Conservation (phyloP, 2,888 invertebrate genomes). For the Pardosa pseudoannulata region DNA sequence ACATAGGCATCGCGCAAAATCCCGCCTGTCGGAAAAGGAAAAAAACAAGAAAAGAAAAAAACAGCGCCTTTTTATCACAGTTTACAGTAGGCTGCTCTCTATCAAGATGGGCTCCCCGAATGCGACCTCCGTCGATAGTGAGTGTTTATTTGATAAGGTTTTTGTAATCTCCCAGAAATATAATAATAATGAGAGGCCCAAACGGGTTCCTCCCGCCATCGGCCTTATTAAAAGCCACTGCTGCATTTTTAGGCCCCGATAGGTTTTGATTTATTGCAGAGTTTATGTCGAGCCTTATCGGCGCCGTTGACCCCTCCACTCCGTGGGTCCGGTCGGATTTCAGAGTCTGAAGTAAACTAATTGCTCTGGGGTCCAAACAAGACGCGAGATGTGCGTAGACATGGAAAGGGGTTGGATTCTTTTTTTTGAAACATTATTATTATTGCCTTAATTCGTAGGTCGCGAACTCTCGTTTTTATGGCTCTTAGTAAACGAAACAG, state of each 20-base stretch:
- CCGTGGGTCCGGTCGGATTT: background rate
- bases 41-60: background rate
- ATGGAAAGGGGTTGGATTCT: background rate
- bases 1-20: background rate
- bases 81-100: conserved; percentile 54
- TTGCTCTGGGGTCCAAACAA: background rate
- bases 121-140: conserved; percentile 42
- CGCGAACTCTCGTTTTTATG: background rate
- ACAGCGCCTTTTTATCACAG: conserved; percentile 32
- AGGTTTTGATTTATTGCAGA: conserved; percentile 49
- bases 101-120: conserved; percentile 47
- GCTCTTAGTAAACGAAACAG: background rate
- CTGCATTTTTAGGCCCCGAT: conserved; percentile 21
- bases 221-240: conserved; percentile 56
- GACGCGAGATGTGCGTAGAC: background rate
- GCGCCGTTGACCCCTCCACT: background rate
- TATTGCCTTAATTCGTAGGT: background rate
- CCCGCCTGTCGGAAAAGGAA: too few species aligned
- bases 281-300: conserved; percentile 5
- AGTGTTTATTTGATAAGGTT: conserved; percentile 66
- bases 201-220: conserved; percentile 6
- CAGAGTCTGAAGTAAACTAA: background rate
- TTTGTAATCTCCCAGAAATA: conserved; percentile 58
- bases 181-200: conserved; percentile 51
- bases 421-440: too few species aligned